Percentiles rank a stretch among this genome's conserved stretches.
These are phyloP conservation scores for Gymnogyps californianus DNA, from an alignment of 2,113 vertebrate species.

Conservation along the genomic window DNA sequence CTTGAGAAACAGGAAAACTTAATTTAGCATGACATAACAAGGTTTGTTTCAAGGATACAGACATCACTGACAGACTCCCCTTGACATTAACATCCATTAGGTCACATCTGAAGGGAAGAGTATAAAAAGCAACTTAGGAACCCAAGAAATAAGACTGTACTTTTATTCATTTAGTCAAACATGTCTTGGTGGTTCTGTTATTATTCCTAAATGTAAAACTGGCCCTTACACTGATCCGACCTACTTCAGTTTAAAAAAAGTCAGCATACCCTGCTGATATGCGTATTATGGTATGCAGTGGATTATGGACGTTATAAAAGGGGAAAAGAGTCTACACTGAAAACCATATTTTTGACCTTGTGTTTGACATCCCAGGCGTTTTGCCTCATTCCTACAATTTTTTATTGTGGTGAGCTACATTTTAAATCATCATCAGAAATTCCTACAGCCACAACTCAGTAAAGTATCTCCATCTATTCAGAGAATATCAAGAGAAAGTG, in stretches of 20 bases:
- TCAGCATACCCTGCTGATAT: not conserved
- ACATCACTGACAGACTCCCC: not conserved
- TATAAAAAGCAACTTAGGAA: not conserved
- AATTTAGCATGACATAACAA: not conserved
- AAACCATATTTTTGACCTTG: not conserved
- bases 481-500: not conserved
- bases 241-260: not conserved
- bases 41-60: slow-evolving; percentile 20
- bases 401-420: not conserved
- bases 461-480: not conserved
- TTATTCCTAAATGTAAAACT: not conserved
- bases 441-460: not conserved
- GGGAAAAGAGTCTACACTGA: not conserved
- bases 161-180: not conserved
- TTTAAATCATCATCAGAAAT: not conserved
- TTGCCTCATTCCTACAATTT: not conserved
- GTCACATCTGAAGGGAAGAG: not conserved
- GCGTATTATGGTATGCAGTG: not conserved
- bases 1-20: not conserved
- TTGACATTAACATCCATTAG: not conserved
- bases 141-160: not conserved
- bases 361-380: not conserved
- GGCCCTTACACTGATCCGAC: not conserved
- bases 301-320: not conserved
- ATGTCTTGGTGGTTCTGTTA: not conserved